Conservation (phyloP, 2,113 vertebrate genomes). For the Papio anubis region DNA sequence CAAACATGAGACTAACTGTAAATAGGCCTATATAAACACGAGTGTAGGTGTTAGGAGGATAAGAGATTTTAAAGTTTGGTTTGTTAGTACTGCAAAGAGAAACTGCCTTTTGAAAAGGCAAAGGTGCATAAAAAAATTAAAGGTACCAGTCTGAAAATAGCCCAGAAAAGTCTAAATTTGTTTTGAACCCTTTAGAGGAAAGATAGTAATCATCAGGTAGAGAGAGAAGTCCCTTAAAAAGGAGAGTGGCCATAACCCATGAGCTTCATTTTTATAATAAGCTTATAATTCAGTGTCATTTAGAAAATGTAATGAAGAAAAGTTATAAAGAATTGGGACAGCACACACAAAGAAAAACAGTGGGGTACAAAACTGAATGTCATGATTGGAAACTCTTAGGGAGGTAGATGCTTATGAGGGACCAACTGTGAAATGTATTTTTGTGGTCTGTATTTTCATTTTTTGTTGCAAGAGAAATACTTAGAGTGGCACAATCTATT, state of each 20-base stretch:
- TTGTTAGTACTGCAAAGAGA: neutral
- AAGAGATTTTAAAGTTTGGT: neutral
- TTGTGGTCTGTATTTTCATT: neutral
- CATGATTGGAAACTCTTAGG: neutral
- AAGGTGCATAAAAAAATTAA: neutral
- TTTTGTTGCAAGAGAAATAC: neutral
- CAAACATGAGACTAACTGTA: neutral
- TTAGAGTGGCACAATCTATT: neutral
- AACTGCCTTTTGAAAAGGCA: neutral
- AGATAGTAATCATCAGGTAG: neutral
- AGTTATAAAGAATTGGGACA: neutral
- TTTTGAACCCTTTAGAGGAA: neutral
- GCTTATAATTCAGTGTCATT: neutral
- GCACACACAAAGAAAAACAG: neutral
- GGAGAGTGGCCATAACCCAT: neutral
- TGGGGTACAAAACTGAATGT: neutral
- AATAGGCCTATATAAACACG: neutral
- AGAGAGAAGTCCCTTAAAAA: neutral
- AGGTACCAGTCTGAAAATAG: neutral
- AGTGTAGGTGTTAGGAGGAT: neutral
- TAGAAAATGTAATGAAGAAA: constrained; percentile 33
- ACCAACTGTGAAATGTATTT: neutral
- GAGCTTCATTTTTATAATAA: constrained; percentile 5
- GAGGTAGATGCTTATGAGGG: neutral
- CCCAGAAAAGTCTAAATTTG: neutral